Conservation (phyloP, 2,113 vertebrate genomes). For the Ciconia stormi region DNA sequence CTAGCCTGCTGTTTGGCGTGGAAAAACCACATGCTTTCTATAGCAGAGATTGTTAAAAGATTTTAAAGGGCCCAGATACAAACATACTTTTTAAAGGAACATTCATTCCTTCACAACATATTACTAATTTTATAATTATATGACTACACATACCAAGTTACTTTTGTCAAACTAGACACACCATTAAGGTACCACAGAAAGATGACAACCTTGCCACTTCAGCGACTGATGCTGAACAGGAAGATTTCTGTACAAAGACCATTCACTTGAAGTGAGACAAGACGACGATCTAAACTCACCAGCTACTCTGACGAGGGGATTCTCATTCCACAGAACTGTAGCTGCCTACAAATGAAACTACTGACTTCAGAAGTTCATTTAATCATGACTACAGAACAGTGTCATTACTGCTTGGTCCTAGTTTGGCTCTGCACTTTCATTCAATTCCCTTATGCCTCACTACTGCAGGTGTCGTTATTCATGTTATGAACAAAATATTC, state of each 20-base stretch:
- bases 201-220: not conserved
- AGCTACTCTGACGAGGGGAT: not conserved
- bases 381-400: not conserved
- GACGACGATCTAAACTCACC: not conserved
- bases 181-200: not conserved
- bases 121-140: not conserved
- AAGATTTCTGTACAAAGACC: not conserved
- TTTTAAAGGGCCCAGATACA: not conserved
- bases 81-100: not conserved
- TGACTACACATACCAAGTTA: accelerated
- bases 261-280: not conserved
- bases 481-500: not conserved
- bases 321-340: not conserved
- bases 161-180: not conserved
- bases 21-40: not conserved
- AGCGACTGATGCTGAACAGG: not conserved
- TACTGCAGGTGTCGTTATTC: not conserved
- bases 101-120: not conserved
- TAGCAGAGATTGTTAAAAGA: not conserved
- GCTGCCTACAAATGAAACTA: not conserved
- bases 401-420: not conserved
- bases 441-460: not conserved
- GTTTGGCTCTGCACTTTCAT: not conserved
- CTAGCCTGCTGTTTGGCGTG: not conserved
- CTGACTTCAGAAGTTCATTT: not conserved